Evolutionary conservation across 2,113 vertebrate genomes (phyloP).

Genomic region (Nycticebus coucang): DNA sequence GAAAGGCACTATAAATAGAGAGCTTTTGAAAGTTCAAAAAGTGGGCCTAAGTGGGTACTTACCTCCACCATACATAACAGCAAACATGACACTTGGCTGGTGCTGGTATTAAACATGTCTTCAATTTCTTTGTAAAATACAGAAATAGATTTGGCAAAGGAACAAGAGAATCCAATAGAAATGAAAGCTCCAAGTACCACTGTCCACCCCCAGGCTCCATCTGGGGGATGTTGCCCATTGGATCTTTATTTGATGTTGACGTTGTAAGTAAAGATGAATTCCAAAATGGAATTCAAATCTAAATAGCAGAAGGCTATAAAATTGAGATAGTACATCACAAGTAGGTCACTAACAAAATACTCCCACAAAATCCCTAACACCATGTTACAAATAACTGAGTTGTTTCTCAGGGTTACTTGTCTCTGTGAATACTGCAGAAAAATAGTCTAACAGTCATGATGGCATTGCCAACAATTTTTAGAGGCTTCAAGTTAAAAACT

Average conservation of each 20-base stretch:
- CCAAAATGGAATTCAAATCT: slow-evolving; percentile 55
- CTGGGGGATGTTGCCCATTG: slow-evolving; percentile 90
- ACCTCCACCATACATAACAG: slow-evolving; percentile 94
- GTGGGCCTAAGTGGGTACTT: slow-evolving; percentile 67
- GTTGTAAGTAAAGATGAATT: slow-evolving; percentile 80
- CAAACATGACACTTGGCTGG: slow-evolving; percentile 95
- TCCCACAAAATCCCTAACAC: neutral
- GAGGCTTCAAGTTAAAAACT: neutral
- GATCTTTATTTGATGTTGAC: slow-evolving; percentile 87
- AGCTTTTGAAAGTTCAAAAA: neutral
- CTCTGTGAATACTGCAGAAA: neutral
- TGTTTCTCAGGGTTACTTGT: neutral
- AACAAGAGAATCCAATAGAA: slow-evolving; percentile 95
- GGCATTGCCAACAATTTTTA: neutral
- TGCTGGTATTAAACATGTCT: slow-evolving; percentile 90
- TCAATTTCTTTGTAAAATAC: slow-evolving; percentile 98
- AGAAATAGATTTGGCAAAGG: slow-evolving; percentile 94
- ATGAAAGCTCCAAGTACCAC: slow-evolving; percentile 93
- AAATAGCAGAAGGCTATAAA: slow-evolving; percentile 74
- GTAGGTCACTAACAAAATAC: neutral
- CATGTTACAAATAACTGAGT: neutral
- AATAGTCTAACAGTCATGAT: neutral
- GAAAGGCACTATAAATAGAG: neutral
- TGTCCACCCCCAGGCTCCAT: slow-evolving; percentile 96
- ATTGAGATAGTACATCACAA: slow-evolving; percentile 10